These are phyloP conservation scores for Chloroceryle aenea DNA, from an alignment of 2,113 vertebrate species.

Conservation along the genomic window DNA sequence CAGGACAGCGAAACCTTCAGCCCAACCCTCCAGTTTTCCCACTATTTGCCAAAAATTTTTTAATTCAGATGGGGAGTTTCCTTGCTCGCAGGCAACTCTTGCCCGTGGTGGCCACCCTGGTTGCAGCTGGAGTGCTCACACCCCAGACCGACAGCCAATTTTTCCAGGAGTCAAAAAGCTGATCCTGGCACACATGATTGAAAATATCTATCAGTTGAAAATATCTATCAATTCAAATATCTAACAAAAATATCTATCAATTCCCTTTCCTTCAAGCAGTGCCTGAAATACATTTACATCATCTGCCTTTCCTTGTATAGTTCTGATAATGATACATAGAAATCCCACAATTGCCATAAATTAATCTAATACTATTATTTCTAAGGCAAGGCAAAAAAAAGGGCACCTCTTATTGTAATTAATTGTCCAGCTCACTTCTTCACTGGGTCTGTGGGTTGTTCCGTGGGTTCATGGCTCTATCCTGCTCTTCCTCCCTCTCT, in stretches of 20 bases:
- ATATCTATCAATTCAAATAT: too few relatives aligned
- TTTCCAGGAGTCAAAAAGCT: background rate
- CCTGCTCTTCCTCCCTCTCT: background rate
- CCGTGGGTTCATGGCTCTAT: fast-evolving
- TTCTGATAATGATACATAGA: background rate
- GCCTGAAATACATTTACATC: background rate
- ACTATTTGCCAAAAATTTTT: background rate
- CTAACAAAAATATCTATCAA: background rate
- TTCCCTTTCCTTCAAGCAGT: background rate
- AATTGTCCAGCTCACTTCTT: background rate
- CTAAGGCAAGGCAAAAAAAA: background rate
- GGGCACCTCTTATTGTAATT: background rate
- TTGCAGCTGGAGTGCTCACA: background rate
- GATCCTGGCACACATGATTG: background rate
- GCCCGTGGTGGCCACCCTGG: fast-evolving
- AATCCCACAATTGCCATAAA: constrained; percentile 9
- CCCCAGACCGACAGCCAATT: background rate
- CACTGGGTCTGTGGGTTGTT: fast-evolving
- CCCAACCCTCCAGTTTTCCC: background rate
- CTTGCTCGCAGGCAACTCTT: background rate
- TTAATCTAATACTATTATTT: constrained; percentile 31
- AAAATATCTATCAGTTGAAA: background rate
- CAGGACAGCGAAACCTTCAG: background rate
- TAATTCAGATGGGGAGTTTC: background rate
- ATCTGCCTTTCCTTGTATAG: background rate